A percentile compares a stretch with the other conserved stretches of the same genome.
Evolutionary conservation across 1,140 invertebrate genomes (phyloP).

Genomic region (Trichonephila inaurata): DNA sequence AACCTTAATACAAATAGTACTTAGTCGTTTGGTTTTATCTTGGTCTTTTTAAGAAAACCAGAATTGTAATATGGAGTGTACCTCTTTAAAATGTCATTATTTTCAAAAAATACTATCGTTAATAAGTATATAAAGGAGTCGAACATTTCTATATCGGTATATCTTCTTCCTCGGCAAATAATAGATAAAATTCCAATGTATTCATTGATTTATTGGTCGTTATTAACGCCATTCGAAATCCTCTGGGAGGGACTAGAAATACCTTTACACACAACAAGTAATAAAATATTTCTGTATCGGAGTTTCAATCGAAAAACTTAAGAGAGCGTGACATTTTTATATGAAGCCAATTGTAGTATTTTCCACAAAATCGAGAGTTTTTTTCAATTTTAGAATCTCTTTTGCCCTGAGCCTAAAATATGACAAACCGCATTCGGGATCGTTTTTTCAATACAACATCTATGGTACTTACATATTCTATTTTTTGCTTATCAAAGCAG

Average conservation of each 20-base stretch:
- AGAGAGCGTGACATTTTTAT: slow-evolving; percentile 50
- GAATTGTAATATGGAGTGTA: not conserved
- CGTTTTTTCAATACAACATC: not conserved
- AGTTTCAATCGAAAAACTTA: slow-evolving; percentile 58
- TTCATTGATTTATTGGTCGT: slow-evolving; percentile 68
- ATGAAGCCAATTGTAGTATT: slow-evolving; percentile 69
- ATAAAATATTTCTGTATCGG: slow-evolving; percentile 60
- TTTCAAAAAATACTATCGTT: not conserved
- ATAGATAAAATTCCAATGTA: not conserved
- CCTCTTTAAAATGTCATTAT: not conserved
- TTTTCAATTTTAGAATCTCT: not conserved
- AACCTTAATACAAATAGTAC: not conserved
- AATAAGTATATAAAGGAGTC: not conserved
- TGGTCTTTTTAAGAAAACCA: not conserved
- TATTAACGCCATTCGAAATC: slow-evolving; percentile 41
- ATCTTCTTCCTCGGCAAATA: slow-evolving; percentile 4
- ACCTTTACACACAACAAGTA: slow-evolving; percentile 34
- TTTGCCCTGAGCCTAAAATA: not conserved
- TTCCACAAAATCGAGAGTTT: not conserved
- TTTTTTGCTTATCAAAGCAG: not conserved
- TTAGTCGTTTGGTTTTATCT: not conserved
- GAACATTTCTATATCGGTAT: not conserved
- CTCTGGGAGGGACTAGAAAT: not conserved
- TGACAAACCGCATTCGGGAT: not conserved
- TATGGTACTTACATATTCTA: not conserved